A percentile compares a stretch with the other conserved stretches of the same genome.
These are phyloP conservation scores for Mystacides longicornis DNA, from an alignment of 2,888 invertebrate species.

Conservation along the genomic window DNA sequence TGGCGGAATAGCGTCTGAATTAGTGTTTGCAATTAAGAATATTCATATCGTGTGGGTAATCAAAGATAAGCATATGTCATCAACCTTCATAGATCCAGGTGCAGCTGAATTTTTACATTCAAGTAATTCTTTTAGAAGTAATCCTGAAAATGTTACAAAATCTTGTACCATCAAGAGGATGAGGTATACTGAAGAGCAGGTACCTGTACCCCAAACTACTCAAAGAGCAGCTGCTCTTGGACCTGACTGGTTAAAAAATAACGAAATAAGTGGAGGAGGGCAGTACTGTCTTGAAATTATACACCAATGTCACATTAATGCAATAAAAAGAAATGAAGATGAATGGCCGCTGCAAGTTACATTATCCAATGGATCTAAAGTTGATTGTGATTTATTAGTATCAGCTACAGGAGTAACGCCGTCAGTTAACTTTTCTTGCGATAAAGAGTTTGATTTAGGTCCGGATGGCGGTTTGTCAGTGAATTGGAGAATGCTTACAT, in stretches of 20 bases:
- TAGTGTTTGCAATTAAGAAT: conserved; percentile 79
- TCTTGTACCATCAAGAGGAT: conserved; percentile 49
- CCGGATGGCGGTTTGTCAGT: conserved; percentile 80
- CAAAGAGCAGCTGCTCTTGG: conserved; percentile 83
- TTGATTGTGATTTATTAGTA: conserved; percentile 83
- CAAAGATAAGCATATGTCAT: conserved; percentile 85
- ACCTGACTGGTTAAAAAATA: conserved; percentile 86
- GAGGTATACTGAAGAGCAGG: conserved; percentile 56
- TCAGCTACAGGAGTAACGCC: conserved; percentile 92
- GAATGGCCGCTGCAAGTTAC: conserved; percentile 65
- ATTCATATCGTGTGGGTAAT: conserved; percentile 90
- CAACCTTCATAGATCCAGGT: conserved; percentile 92
- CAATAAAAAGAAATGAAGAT: conserved; percentile 35
- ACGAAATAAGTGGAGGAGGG: conserved; percentile 51
- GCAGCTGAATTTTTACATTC: conserved; percentile 88
- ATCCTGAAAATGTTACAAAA: not conserved
- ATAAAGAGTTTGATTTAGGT: conserved; percentile 45
- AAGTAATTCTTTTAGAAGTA: conserved; percentile 56
- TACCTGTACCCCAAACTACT: conserved; percentile 34
- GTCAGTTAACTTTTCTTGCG: conserved; percentile 51
- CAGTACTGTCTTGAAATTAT: conserved; percentile 50
- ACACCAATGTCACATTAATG: conserved; percentile 50
- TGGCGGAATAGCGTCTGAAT: conserved; percentile 97
- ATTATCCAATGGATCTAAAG: conserved; percentile 62
- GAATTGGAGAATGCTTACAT: conserved; percentile 79